A percentile compares a stretch with the other conserved stretches of the same genome.
These are phyloP conservation scores for Choloepus didactylus DNA, from an alignment of 2,797 vertebrate species.

Conservation along the genomic window DNA sequence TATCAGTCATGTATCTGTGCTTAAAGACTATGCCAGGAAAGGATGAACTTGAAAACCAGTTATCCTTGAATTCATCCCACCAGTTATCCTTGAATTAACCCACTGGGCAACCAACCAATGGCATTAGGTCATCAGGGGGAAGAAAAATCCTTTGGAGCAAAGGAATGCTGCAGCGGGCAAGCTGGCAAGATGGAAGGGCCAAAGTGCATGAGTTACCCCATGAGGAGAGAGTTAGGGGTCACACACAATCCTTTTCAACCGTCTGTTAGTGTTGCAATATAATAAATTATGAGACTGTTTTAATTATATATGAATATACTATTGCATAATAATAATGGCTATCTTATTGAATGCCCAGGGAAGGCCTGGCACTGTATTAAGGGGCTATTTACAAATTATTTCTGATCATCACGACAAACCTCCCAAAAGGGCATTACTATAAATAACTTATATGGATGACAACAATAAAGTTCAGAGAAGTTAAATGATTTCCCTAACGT, in stretches of 20 bases:
- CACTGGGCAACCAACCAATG: no score
- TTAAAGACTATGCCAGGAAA: background rate
- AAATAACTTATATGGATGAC: background rate
- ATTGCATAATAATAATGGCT: no score
- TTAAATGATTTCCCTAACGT: background rate
- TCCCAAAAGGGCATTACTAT: background rate
- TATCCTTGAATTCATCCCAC: background rate
- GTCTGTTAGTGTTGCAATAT: no score
- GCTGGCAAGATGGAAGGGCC: background rate
- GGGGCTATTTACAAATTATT: rapidly evolving
- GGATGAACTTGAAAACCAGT: background rate
- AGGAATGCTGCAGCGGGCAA: background rate
- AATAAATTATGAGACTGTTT: background rate
- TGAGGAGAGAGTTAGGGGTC: rapidly evolving
- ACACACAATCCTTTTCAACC: no score
- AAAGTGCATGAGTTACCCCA: background rate
- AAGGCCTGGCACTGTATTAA: background rate
- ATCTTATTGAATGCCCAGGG: background rate
- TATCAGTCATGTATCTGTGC: rapidly evolving
- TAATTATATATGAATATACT: background rate
- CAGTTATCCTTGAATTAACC: background rate
- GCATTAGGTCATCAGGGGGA: background rate
- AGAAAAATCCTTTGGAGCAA: background rate
- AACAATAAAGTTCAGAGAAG: background rate
- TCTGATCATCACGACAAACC: background rate